Evolutionary conservation across 2,888 invertebrate species (phyloP).

Genomic region (Nymphalis c-album): DNA sequence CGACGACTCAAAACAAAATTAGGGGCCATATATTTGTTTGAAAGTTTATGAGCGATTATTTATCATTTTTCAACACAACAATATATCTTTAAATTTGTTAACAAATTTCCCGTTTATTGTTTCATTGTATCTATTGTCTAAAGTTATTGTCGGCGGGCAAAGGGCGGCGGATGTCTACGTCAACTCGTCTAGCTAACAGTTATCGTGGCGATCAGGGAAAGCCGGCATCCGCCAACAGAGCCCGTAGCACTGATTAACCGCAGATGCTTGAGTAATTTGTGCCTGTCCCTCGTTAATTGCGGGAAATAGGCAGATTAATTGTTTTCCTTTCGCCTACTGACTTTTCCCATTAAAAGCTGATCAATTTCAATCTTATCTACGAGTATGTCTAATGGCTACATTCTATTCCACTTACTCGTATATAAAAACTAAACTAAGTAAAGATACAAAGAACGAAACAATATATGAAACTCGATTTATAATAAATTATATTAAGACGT

Average conservation of each 20-base stretch:
- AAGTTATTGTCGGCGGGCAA: slow-evolving; percentile 39
- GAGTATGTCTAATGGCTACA: background rate
- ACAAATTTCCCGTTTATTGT: slow-evolving; percentile 3
- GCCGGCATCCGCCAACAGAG: slow-evolving; percentile 54
- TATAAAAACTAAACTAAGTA: background rate
- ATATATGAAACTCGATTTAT: background rate
- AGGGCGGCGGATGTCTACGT: slow-evolving; percentile 42
- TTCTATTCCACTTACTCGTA: background rate
- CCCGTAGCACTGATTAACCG: slow-evolving; percentile 58
- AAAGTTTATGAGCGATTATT: slow-evolving; percentile 1
- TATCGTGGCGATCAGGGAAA: slow-evolving; percentile 55
- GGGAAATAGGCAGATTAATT: slow-evolving; percentile 76
- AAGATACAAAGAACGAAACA: background rate
- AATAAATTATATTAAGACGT: slow-evolving; percentile 2
- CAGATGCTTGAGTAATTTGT: slow-evolving; percentile 72
- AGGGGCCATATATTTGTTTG: background rate
- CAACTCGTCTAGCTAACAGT: slow-evolving; percentile 38
- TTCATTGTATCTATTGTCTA: slow-evolving; percentile 20
- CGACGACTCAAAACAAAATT: background rate
- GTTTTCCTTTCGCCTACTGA: slow-evolving; percentile 69
- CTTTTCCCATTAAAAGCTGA: slow-evolving; percentile 45
- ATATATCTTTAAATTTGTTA: background rate
- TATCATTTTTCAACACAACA: background rate
- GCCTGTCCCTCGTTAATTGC: slow-evolving; percentile 72
- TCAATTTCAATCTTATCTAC: slow-evolving; percentile 13